These are phyloP conservation scores for Lutjanus erythropterus DNA, from an alignment of 2,113 vertebrate species.

Conservation along the genomic window DNA sequence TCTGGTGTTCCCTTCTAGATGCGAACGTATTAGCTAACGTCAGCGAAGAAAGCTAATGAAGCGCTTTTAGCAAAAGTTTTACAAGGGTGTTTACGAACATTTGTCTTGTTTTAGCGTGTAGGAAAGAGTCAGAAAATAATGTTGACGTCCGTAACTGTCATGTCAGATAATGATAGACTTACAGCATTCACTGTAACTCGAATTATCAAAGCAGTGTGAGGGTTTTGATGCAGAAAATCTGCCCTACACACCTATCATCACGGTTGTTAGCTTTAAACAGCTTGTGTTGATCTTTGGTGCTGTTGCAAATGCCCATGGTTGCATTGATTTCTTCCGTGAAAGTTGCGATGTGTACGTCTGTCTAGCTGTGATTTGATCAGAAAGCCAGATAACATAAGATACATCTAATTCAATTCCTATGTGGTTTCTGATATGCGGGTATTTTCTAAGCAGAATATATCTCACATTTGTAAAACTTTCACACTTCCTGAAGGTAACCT, in stretches of 20 bases:
- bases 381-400: not conserved
- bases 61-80: conserved; percentile 51
- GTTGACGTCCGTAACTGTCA: not conserved
- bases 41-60: conserved; percentile 35
- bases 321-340: conserved; percentile 15
- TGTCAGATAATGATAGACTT: not conserved
- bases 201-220: not conserved
- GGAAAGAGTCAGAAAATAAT: not conserved
- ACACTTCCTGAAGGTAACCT: not conserved
- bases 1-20: too few relatives aligned
- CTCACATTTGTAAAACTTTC: not conserved
- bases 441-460: not conserved
- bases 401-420: not conserved
- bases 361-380: not conserved
- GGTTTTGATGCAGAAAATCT: not conserved
- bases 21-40: conserved; percentile 41
- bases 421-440: not conserved
- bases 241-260: not conserved
- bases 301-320: conserved; percentile 1
- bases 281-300: not conserved
- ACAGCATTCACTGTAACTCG: rapidly evolving
- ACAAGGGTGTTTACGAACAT: not conserved
- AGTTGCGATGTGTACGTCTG: not conserved
- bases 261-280: not conserved
- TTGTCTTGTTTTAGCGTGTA: not conserved